These are phyloP conservation scores for Trissonchulus sp. DNA, from an alignment of 2,888 invertebrate species.

Conservation along the genomic window DNA sequence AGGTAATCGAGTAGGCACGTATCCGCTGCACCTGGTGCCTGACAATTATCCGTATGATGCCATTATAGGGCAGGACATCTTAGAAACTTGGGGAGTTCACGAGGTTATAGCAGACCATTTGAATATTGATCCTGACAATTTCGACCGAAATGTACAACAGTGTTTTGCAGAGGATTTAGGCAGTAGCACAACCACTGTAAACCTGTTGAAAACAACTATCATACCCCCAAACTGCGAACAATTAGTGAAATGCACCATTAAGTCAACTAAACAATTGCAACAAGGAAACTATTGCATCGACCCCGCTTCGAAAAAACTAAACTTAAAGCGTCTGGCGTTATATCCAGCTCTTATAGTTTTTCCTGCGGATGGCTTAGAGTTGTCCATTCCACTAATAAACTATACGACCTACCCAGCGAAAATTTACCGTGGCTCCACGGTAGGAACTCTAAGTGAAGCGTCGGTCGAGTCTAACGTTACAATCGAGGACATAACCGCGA, in stretches of 20 bases:
- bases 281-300: too few species aligned
- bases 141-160: background rate
- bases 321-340: too few species aligned
- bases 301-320: too few species aligned
- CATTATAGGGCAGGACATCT: background rate
- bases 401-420: too few species aligned
- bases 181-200: background rate
- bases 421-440: too few species aligned
- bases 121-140: background rate
- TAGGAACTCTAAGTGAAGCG: too few species aligned
- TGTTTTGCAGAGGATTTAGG: background rate
- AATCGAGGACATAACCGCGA: too few species aligned
- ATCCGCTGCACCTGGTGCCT: background rate
- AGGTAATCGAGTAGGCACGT: background rate
- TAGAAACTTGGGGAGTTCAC: background rate
- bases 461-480: too few species aligned
- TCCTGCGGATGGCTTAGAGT: too few species aligned
- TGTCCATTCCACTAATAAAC: too few species aligned
- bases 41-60: constrained; percentile 5
- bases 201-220: background rate
- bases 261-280: background rate
- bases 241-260: background rate
- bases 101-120: background rate
- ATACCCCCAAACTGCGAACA: background rate
- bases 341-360: too few species aligned